Evolutionary conservation across 2,797 vertebrate species (phyloP), one percentile per base, ranked within the genome.

Genomic region (Gadopsis bispinosus): DNA sequence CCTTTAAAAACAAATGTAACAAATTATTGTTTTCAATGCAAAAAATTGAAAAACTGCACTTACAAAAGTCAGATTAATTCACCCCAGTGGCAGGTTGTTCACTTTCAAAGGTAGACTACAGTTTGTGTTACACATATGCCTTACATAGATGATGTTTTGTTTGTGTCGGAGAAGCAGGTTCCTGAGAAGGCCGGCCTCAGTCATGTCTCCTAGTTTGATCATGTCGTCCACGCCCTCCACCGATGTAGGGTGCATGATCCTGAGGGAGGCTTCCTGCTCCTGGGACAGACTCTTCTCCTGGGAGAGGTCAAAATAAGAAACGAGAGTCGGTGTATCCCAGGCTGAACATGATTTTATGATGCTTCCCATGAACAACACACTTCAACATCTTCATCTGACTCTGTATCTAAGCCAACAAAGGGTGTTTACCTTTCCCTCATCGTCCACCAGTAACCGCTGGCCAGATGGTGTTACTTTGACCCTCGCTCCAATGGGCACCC

Each of bases 221-320:
- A 99, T 99, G 92, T 99, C 97, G 2, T 98, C 97, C 29, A 98
- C 97, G 2, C 97, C 97, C 61, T 96, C 94, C 37, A 91, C 94
- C 0, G 96, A 98, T 10, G 96, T 97, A 0, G 96, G 96, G 86
- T 99, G 97, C 98, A 99, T 98, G 65, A 94, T 86, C 43, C 20
- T 92, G 79, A 98, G 91, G 41, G 86, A 81, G 39, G 87, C 87
- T 51, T 88, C 90, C 69, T 85, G 71, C 41, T 86, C 87, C 53
- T 17, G 61, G 4, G 84, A 79, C 83, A 99, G 91, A 89, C 87
- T 93, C 66, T 90, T 91, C 71, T 99, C 97, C 98, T 99, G 85
- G 37, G 4, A 26, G 12, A n/a, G 12, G 22, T 37, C 4, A 37
- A 48, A 33, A 19, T 0, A 0, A 22, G 9, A 70, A 55, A 37